A percentile compares a stretch with the other conserved stretches of the same genome.
phyloP scores from a whole-genome alignment of 2,888 invertebrate species.

The Lomographa bimaculata region DNA sequence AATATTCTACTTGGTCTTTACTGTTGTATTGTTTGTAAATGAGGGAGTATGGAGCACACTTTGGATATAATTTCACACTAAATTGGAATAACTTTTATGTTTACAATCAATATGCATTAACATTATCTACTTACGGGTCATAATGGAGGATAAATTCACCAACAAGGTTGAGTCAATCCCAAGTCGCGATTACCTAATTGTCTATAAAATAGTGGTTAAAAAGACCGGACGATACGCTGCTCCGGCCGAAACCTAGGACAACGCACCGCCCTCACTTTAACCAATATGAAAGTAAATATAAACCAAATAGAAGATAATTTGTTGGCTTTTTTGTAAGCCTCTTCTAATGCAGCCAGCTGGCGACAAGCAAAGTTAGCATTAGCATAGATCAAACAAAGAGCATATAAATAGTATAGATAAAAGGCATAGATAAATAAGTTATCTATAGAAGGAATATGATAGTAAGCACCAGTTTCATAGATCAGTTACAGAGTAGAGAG shows the following conservation, averaged over 20 bases:
- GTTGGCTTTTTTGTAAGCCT: slow-evolving; percentile 36
- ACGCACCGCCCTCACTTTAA: slow-evolving; percentile 77
- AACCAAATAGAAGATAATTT: slow-evolving; percentile 61
- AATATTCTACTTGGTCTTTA: slow-evolving; percentile 42
- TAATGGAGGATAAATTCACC: slow-evolving; percentile 50
- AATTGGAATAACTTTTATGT: too few species aligned
- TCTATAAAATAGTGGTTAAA: slow-evolving; percentile 30
- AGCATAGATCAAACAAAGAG: too few species aligned
- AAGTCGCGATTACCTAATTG: slow-evolving; percentile 44
- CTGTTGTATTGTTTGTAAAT: too few species aligned
- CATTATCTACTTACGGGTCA: slow-evolving; percentile 82
- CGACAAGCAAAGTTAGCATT: too few species aligned
- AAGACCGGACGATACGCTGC: slow-evolving; percentile 81
- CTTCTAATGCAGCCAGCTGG: slow-evolving; percentile 51
- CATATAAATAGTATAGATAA: too few species aligned
- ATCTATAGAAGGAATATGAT: too few species aligned
- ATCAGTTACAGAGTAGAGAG: too few species aligned
- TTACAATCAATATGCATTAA: too few species aligned
- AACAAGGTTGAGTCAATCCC: slow-evolving; percentile 43
- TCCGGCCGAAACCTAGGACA: slow-evolving; percentile 81
- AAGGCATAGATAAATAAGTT: too few species aligned
- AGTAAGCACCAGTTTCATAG: too few species aligned
- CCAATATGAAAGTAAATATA: slow-evolving; percentile 63
- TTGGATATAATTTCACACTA: too few species aligned
- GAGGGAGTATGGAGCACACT: too few species aligned